A percentile compares a stretch with the other conserved stretches of the same genome.
These are phyloP conservation scores for Lepidocolaptes lacrymiger DNA, from an alignment of 2,797 vertebrate genomes.

Conservation along the genomic window DNA sequence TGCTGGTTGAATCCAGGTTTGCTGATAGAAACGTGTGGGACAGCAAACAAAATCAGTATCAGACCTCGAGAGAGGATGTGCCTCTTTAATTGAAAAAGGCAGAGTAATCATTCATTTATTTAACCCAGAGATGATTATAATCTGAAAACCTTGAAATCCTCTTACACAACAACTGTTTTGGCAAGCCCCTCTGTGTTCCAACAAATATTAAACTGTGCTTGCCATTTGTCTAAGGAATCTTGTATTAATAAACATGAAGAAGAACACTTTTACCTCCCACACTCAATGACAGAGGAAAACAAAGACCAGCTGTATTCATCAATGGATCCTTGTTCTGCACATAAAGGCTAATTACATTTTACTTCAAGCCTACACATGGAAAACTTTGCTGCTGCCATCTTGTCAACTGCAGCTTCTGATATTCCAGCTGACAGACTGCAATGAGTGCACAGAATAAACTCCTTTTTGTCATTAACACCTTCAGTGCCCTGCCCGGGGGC, in stretches of 20 bases:
- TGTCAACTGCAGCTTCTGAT: constrained; percentile 71
- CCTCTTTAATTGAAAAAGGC: constrained; percentile 69
- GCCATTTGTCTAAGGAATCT: constrained; percentile 84
- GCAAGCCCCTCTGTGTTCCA: constrained; percentile 76
- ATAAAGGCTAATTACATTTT: constrained; percentile 88
- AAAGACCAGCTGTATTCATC: constrained; percentile 88
- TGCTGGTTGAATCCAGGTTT: constrained; percentile 3
- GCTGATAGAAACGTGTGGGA: constrained; percentile 4
- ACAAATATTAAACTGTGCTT: constrained; percentile 82
- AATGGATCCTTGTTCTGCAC: constrained; percentile 88
- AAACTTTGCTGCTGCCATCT: constrained; percentile 82
- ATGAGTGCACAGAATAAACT: constrained; percentile 44
- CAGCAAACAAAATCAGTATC: constrained; percentile 35
- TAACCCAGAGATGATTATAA: constrained; percentile 73
- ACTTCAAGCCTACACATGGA: constrained; percentile 87
- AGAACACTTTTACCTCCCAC: constrained; percentile 86
- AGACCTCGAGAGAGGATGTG: constrained; percentile 39
- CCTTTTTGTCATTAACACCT: constrained; percentile 53
- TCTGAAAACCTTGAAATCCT: constrained; percentile 75
- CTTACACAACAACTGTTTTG: constrained; percentile 82
- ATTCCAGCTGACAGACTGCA: constrained; percentile 74
- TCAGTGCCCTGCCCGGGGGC: background rate
- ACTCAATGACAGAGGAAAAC: constrained; percentile 82
- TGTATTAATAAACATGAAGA: constrained; percentile 88
- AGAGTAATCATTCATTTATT: constrained; percentile 76